Conservation (phyloP, 2,888 invertebrate species). For the Xestia c-nigrum region DNA sequence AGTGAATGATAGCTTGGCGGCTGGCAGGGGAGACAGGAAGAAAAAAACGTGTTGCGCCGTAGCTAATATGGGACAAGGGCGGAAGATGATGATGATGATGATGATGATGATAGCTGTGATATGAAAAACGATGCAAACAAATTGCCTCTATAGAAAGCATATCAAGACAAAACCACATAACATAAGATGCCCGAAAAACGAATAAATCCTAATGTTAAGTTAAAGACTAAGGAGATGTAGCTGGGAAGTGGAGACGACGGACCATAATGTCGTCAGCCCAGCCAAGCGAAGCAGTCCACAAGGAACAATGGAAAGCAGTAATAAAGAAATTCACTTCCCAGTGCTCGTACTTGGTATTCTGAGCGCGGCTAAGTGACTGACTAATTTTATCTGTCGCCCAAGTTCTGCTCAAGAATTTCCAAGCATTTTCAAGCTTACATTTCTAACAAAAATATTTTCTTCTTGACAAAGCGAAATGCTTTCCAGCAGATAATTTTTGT, state of each 20-base stretch:
- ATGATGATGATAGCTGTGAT: neutral
- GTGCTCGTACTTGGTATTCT: conserved; percentile 4
- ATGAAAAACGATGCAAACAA: neutral
- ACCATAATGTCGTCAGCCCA: conserved; percentile 1
- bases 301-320: conserved; percentile 17
- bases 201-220: neutral
- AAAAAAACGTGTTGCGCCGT: no score
- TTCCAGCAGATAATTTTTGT: neutral
- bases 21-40: no score
- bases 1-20: no score
- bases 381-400: neutral
- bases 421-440: neutral
- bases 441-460: neutral
- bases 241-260: neutral
- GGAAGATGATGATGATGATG: no score
- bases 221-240: neutral
- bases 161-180: no score
- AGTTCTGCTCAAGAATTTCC: conserved; percentile 22
- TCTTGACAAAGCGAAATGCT: neutral
- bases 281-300: neutral
- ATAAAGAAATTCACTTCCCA: conserved; percentile 12
- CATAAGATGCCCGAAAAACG: no score
- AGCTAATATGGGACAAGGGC: no score
- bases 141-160: neutral
- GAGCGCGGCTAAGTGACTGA: conserved; percentile 7